These are phyloP conservation scores for Scytalopus superciliaris DNA, from an alignment of 2,113 vertebrate genomes.

Conservation along the genomic window DNA sequence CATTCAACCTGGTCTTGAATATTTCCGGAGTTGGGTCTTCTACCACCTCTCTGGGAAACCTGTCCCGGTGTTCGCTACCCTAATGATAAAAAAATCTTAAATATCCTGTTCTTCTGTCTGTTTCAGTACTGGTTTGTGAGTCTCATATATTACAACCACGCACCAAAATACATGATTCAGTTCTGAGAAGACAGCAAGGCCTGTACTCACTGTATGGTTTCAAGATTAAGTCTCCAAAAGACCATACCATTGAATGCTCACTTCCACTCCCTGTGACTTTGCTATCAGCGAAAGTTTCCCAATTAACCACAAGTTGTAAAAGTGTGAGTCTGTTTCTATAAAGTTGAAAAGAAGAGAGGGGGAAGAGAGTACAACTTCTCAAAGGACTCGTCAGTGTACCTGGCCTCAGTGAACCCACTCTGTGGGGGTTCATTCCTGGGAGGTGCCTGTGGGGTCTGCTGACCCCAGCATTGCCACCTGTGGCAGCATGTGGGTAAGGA, in stretches of 20 bases:
- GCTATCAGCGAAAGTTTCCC: background rate
- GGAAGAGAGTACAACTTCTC: background rate
- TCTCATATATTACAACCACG: background rate
- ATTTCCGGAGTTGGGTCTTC: background rate
- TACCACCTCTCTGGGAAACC: background rate
- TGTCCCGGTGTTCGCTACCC: background rate
- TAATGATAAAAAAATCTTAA: background rate
- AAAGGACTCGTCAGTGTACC: background rate
- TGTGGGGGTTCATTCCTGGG: background rate
- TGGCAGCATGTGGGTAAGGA: background rate
- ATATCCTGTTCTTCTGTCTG: fast-evolving
- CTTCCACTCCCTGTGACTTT: background rate
- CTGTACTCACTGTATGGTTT: background rate
- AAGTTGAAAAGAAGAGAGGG: background rate
- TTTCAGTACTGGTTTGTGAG: background rate
- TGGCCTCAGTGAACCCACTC: background rate
- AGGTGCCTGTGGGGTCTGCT: background rate
- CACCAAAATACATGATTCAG: background rate
- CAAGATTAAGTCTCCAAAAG: background rate
- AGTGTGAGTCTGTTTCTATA: background rate
- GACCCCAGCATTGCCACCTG: background rate
- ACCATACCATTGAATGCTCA: background rate
- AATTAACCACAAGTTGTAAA: background rate
- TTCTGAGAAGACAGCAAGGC: background rate
- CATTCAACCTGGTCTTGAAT: background rate